These are phyloP conservation scores for Eumeta japonica DNA, from an alignment of 1,140 invertebrate species.

Conservation along the genomic window DNA sequence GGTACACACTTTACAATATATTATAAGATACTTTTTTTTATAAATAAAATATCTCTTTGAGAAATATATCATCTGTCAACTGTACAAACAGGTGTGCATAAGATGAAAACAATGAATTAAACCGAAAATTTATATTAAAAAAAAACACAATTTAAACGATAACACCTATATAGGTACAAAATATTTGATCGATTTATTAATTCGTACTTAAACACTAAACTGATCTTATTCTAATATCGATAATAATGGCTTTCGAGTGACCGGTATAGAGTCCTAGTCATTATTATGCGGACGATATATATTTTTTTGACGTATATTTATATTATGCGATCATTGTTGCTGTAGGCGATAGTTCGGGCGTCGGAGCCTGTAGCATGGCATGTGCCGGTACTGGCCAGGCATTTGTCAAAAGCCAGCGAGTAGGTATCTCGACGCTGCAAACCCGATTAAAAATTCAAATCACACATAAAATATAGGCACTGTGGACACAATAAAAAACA, in stretches of 20 bases:
- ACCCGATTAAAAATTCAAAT: conserved; percentile 50
- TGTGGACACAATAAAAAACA: conserved; percentile 12
- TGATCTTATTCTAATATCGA: conserved; percentile 34
- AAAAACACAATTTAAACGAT: conserved; percentile 9
- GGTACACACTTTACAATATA: conserved; percentile 21
- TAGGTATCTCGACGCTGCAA: conserved; percentile 58
- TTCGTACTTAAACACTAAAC: conserved; percentile 33
- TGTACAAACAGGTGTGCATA: conserved; percentile 36
- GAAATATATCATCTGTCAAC: conserved; percentile 44
- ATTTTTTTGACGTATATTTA: conserved; percentile 16
- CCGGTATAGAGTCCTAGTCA: too few species aligned
- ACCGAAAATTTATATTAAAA: conserved; percentile 6
- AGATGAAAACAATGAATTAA: conserved; percentile 29
- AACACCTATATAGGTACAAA: conserved; percentile 49
- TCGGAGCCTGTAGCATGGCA: conserved; percentile 48
- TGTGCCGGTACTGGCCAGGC: conserved; percentile 43
- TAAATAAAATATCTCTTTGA: conserved; percentile 48
- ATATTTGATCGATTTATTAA: conserved; percentile 34
- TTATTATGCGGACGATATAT: too few species aligned
- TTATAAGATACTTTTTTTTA: conserved; percentile 22
- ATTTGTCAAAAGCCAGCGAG: conserved; percentile 60
- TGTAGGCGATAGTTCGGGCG: conserved; percentile 41
- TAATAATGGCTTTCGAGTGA: conserved; percentile 45
- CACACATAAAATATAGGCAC: conserved; percentile 34
- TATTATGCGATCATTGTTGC: conserved; percentile 43